phyloP scores from a whole-genome alignment of 2,113 vertebrate genomes.

The Bubo bubo region DNA sequence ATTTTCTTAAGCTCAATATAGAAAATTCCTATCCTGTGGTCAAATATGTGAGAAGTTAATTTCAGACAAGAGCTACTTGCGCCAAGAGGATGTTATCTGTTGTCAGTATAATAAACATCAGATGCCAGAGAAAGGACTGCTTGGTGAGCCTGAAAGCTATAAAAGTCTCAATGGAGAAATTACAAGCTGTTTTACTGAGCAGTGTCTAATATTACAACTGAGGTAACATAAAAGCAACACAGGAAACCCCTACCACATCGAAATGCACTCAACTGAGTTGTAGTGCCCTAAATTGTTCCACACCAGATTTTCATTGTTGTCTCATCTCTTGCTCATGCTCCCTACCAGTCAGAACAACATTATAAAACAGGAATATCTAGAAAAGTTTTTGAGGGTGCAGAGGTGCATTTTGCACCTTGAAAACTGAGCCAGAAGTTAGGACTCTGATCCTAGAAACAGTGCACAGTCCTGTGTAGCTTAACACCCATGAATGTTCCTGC shows the following conservation, averaged over 20 bases:
- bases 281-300: neutral
- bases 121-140: neutral
- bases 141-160: neutral
- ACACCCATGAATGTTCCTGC: accelerated
- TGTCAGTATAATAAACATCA: neutral
- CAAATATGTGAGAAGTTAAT: neutral
- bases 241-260: accelerated
- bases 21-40: neutral
- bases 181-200: neutral
- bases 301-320: neutral
- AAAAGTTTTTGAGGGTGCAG: neutral
- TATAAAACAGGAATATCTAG: neutral
- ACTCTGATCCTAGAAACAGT: neutral
- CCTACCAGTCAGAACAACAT: neutral
- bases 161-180: neutral
- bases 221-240: neutral
- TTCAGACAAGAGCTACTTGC: neutral
- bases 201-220: neutral
- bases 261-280: neutral
- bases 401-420: neutral
- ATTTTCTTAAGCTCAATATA: neutral
- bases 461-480: neutral
- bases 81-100: neutral
- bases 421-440: neutral
- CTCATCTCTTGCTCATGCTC: neutral